Evolutionary conservation across 2,797 vertebrate species (phyloP).

Genomic region (Neoniphon sammara): DNA sequence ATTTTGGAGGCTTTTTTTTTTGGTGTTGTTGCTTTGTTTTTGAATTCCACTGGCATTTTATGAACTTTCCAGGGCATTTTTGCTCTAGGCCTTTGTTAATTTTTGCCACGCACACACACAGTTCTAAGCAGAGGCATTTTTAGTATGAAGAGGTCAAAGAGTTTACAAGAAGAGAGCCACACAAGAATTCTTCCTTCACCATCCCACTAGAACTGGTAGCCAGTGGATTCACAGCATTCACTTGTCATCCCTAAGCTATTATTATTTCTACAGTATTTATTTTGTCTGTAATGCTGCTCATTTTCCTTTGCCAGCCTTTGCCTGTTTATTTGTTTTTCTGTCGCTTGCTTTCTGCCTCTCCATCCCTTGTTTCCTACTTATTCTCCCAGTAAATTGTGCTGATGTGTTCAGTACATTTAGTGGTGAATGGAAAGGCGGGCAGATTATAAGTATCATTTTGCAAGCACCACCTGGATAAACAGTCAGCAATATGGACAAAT

Average conservation of each 20-base stretch:
- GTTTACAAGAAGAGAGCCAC: too few species aligned
- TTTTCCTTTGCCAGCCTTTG: neutral
- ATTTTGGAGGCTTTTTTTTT: slow-evolving; percentile 31
- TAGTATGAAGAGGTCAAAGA: too few species aligned
- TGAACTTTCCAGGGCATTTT: slow-evolving; percentile 55
- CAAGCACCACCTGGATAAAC: too few species aligned
- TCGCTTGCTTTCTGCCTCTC: neutral
- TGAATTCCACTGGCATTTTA: slow-evolving; percentile 35
- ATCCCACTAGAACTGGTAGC: too few species aligned
- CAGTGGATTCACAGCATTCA: too few species aligned
- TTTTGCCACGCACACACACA: slow-evolving; percentile 1
- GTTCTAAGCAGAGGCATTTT: neutral
- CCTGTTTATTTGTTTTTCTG: neutral
- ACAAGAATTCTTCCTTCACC: too few species aligned
- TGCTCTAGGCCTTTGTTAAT: slow-evolving; percentile 38
- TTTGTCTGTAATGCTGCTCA: neutral
- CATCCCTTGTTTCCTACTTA: neutral
- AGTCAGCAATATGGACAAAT: too few species aligned
- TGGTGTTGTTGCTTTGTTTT: too few species aligned
- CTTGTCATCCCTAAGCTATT: neutral
- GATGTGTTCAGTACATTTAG: too few species aligned
- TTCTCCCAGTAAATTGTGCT: too few species aligned
- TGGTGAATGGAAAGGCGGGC: too few species aligned
- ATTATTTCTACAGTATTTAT: neutral
- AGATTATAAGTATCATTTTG: too few species aligned